Evolutionary conservation across 2,888 invertebrate genomes (phyloP).

Genomic region (Chironomus tentans): DNA sequence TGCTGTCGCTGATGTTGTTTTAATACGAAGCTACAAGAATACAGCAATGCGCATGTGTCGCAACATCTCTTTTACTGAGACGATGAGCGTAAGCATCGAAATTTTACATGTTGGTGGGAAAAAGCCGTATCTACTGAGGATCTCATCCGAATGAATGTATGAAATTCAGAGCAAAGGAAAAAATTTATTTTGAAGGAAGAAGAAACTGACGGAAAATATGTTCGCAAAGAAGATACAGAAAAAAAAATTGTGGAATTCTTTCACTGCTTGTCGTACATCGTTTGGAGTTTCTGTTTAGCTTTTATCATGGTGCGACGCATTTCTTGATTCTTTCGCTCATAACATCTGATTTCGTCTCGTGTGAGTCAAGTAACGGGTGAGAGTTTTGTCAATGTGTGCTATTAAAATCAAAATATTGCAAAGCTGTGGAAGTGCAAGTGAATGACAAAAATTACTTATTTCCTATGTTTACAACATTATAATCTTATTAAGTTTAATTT

Average conservation of each 20-base stretch:
- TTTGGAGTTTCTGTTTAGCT: slow-evolving; percentile 11
- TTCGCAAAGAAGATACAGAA: neutral
- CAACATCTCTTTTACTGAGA: neutral
- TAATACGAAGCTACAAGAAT: slow-evolving; percentile 11
- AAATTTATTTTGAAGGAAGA: neutral
- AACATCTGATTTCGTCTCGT: too few relatives aligned
- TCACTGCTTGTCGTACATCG: slow-evolving; percentile 1
- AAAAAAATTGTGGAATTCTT: neutral
- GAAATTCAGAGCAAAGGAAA: neutral
- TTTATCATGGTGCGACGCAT: neutral
- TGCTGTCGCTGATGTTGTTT: neutral
- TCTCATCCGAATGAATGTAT: neutral
- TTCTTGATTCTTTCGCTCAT: neutral
- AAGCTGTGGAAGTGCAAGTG: neutral
- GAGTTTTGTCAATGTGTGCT: neutral
- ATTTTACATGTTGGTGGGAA: slow-evolving; percentile 2
- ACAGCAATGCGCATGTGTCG: neutral
- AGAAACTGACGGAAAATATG: slow-evolving; percentile 9
- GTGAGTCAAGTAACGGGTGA: neutral
- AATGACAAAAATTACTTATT: neutral
- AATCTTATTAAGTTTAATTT: neutral
- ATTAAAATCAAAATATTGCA: neutral
- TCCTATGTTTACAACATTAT: too few relatives aligned
- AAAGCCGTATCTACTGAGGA: neutral
- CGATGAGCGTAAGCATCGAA: neutral